Percentiles rank a stretch among this genome's conserved stretches.
These are phyloP conservation scores for Pristionchus maxplancki DNA, from an alignment of 2,888 invertebrate genomes.

Conservation along the genomic window DNA sequence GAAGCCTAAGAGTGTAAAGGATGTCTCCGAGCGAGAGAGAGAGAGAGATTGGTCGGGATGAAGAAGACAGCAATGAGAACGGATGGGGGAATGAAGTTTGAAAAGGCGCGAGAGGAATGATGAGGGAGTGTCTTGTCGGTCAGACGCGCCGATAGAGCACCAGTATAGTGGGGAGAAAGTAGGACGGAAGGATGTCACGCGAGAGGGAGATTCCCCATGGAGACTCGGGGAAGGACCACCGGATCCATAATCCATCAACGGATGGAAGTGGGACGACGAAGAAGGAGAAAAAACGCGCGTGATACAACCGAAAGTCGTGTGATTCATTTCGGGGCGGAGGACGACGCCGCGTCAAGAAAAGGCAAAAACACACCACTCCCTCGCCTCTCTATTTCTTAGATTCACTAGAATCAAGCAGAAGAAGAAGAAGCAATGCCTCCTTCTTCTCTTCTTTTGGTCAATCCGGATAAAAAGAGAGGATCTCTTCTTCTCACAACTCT, in stretches of 20 bases:
- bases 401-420: neutral
- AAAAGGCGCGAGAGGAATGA: constrained; percentile 12
- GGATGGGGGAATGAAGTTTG: constrained; percentile 2
- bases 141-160: neutral
- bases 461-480: constrained; percentile 24
- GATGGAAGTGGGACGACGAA: neutral
- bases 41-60: neutral
- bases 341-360: neutral
- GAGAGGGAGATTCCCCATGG: constrained; percentile 13
- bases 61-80: neutral
- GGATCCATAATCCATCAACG: neutral
- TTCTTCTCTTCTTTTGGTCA: neutral
- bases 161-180: neutral
- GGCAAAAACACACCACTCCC: constrained; percentile 27
- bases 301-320: constrained; percentile 32
- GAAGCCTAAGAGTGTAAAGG: constrained; percentile 37
- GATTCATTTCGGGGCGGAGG: neutral
- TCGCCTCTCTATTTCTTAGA: neutral
- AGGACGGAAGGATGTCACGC: constrained; percentile 24
- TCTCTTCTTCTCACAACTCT: constrained; percentile 30
- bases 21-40: neutral
- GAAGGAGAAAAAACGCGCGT: neutral
- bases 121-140: constrained; percentile 3
- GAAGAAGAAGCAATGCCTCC: neutral
- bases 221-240: neutral